phyloP scores from a whole-genome alignment of 2,888 invertebrate genomes.

The Formica aserva region DNA sequence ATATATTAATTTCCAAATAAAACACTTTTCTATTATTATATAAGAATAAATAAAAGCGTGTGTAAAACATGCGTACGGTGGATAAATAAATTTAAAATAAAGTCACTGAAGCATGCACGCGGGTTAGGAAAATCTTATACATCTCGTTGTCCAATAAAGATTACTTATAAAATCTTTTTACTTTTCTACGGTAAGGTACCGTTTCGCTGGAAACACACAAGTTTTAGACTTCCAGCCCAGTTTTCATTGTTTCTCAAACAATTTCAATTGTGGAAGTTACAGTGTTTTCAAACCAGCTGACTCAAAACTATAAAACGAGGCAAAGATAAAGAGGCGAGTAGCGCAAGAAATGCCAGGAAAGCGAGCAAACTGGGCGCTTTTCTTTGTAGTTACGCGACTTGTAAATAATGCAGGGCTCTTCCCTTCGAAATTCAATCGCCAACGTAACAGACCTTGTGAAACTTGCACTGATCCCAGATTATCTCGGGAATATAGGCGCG shows the following conservation, averaged over 20 bases:
- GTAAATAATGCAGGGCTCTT: conserved; percentile 18
- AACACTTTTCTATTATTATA: neutral
- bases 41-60: neutral
- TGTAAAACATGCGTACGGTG: neutral
- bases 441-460: conserved; percentile 39
- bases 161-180: conserved; percentile 9
- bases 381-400: neutral
- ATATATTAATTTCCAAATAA: neutral
- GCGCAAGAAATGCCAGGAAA: conserved; percentile 4
- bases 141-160: conserved; percentile 13
- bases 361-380: neutral
- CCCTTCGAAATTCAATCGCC: conserved; percentile 32
- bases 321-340: conserved; percentile 21
- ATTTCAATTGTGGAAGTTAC: conserved; percentile 47
- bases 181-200: conserved; percentile 26
- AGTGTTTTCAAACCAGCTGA: conserved; percentile 20
- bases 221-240: conserved; percentile 10
- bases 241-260: conserved; percentile 45
- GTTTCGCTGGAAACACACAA: neutral
- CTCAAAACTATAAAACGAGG: conserved; percentile 19
- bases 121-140: neutral
- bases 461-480: conserved; percentile 29
- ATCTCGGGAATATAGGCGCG: conserved; percentile 23
- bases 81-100: conserved; percentile 9
- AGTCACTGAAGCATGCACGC: neutral